phyloP scores from a whole-genome alignment of 2,113 vertebrate genomes.

The Panthera leo region DNA sequence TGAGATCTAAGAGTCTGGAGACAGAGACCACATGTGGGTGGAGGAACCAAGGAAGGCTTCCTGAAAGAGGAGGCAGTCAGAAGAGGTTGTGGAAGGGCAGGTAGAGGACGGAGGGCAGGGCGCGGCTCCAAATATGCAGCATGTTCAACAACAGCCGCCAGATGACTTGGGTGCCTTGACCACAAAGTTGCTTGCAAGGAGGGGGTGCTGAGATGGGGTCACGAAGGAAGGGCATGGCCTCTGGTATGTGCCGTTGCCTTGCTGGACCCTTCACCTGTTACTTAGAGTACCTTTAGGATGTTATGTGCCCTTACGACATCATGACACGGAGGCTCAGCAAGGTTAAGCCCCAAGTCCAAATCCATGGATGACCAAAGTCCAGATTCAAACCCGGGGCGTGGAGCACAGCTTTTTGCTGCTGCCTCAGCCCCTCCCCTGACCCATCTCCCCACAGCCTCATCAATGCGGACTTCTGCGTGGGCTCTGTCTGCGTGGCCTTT shows the following conservation, averaged over 20 bases:
- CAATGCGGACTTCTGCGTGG: slow-evolving; percentile 97
- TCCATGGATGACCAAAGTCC: not conserved
- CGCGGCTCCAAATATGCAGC: not conserved
- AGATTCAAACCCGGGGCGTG: not conserved
- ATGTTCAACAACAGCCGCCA: not conserved
- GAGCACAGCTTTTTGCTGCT: not conserved
- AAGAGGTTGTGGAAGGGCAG: not conserved
- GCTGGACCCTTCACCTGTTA: not conserved
- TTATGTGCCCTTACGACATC: not conserved
- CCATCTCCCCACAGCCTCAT: slow-evolving; percentile 89
- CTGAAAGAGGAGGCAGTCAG: not conserved
- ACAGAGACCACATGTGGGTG: not conserved
- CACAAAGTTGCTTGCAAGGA: not conserved
- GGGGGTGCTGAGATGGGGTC: no score
- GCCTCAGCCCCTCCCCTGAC: not conserved
- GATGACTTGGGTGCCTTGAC: not conserved
- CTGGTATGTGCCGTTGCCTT: not conserved
- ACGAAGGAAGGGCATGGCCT: not conserved
- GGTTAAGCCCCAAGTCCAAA: not conserved
- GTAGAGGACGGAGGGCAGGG: not conserved
- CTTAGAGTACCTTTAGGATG: not conserved
- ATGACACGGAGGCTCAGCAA: not conserved
- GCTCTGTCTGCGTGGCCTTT: slow-evolving; percentile 93
- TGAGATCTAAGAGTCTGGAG: not conserved
- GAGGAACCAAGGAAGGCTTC: not conserved